Evolutionary conservation across 2,113 vertebrate genomes (phyloP).

Genomic region (Myrmecophaga tridactyla): DNA sequence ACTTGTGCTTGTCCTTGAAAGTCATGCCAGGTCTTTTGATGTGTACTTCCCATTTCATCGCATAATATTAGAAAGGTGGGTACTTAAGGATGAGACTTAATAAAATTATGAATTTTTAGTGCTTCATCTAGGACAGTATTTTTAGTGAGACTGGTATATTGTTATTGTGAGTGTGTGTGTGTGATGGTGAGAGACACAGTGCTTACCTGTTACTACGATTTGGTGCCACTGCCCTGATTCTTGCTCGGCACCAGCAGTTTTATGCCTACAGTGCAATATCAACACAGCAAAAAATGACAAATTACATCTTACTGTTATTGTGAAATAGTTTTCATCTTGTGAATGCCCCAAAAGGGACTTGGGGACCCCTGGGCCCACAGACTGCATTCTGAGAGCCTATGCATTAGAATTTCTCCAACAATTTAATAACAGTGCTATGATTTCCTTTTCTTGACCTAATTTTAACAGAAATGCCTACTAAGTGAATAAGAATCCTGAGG

Average conservation of each 20-base stretch:
- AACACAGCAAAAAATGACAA: neutral
- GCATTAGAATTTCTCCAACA: neutral
- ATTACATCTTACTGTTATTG: neutral
- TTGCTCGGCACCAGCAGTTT: neutral
- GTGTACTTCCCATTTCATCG: neutral
- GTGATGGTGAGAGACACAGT: neutral
- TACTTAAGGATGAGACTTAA: neutral
- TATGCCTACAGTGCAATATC: no score
- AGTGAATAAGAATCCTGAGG: neutral
- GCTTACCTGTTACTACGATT: neutral
- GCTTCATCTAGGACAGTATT: neutral
- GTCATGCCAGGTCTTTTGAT: no score
- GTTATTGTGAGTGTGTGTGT: neutral
- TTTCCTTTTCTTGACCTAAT: slow-evolving; percentile 14
- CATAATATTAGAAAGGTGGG: neutral
- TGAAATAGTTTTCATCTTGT: neutral
- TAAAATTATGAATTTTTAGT: neutral
- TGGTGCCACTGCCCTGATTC: no score
- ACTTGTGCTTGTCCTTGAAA: neutral
- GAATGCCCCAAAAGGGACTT: neutral
- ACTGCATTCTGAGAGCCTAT: neutral
- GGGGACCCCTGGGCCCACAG: neutral
- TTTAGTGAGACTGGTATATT: neutral
- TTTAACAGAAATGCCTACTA: neutral
- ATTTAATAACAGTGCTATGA: neutral